Base-by-base conservation (phyloP, 2,113 vertebrate genomes). In the Ahaetulla prasina region DNA sequence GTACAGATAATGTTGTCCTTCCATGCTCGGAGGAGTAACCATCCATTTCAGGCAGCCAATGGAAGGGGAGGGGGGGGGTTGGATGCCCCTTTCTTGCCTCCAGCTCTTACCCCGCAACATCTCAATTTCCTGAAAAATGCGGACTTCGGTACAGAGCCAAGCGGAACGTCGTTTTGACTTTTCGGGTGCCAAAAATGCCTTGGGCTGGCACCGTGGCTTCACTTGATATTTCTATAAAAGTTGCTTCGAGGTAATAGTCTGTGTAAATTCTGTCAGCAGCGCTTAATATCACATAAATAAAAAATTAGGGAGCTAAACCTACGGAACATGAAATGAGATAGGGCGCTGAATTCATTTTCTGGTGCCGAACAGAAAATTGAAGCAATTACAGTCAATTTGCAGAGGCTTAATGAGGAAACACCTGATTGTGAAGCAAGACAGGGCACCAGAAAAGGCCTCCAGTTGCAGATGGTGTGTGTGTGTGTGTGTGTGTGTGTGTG, bases 221-320 rank as follows among this genome's bases (percentile, higher is more conserved):
- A 25, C 88, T 52, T 94, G n/a, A 94, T 90, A 88, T 89, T 95
- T 95, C 90, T 94, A 10, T 92, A 54, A 92, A 57, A 92, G 22
- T 50, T 0, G 92, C 3, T 63, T 52, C 2, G 91, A 88, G 27
- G 8, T 92, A 94, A 52, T 90, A 45, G 74, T 2, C 90, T 74
- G 27, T 94, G 35, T 96, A 85, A 95, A 30, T 93, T 90, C 35
- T 91, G 91, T 96, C 92, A 96, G 85, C 57, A 89, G 63, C 89
- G 50, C 91, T 96, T 96, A 92, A 52, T 90, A 60, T 88, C 89
- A 80, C 85, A 90, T 94, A 60, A 87, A 80, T 92, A 91, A 85
- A 92, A 87, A 11, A 20, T 91, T 93, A 92, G 91, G 90, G 90
- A 92, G 80, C 93, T 68, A 91, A 89, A 89, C 53, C 74, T 53